Conservation (phyloP, 2,888 invertebrate species). For the Macaria notata region DNA sequence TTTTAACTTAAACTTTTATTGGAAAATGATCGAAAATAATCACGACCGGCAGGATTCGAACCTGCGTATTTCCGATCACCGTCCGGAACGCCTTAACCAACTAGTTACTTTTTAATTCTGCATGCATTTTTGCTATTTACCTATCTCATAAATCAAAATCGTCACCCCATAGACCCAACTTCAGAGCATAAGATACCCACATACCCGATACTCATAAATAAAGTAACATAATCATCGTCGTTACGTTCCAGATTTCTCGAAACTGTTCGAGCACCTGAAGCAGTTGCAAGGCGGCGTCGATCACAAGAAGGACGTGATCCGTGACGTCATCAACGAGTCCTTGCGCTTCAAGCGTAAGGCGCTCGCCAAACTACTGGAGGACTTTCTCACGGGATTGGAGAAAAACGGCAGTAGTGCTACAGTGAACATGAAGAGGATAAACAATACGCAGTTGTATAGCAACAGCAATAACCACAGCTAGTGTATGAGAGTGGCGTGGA, state of each 20-base stretch:
- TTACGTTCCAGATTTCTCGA: constrained; percentile 83
- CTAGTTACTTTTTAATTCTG: too few relatives aligned
- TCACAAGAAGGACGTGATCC: constrained; percentile 86
- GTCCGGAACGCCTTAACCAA: too few relatives aligned
- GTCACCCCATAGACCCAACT: too few relatives aligned
- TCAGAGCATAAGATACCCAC: too few relatives aligned
- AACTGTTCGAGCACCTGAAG: constrained; percentile 86
- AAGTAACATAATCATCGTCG: too few relatives aligned
- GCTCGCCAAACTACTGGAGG: constrained; percentile 86
- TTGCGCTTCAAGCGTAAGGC: constrained; percentile 89
- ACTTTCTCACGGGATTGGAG: constrained; percentile 80
- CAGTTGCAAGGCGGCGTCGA: constrained; percentile 87
- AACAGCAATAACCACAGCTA: constrained; percentile 69
- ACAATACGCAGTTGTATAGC: constrained; percentile 58
- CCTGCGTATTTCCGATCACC: too few relatives aligned
- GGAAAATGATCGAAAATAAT: too few relatives aligned
- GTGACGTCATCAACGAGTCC: constrained; percentile 89
- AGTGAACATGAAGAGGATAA: constrained; percentile 58
- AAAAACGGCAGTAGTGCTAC: constrained; percentile 77
- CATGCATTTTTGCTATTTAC: too few relatives aligned
- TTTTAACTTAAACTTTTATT: too few relatives aligned
- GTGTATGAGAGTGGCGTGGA: constrained; percentile 48
- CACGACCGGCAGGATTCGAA: too few relatives aligned
- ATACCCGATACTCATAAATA: too few relatives aligned
- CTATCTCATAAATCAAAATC: too few relatives aligned